Base-by-base conservation (phyloP, 2,888 invertebrate genomes). In the Notocelia uddmanniana region DNA sequence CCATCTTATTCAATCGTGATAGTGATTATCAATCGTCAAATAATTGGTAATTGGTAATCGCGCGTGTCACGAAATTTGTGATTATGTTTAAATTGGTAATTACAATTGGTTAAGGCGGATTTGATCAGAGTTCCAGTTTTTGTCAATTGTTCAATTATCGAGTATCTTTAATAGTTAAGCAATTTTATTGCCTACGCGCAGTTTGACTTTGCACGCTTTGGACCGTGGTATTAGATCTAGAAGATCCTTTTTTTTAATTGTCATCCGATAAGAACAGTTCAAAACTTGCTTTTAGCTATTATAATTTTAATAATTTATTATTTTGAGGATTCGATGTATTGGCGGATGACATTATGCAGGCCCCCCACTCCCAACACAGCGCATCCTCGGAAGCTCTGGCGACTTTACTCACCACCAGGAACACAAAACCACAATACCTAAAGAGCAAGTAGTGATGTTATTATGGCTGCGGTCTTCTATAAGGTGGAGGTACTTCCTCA, bases 31-130 rank as follows among this genome's bases (percentile, higher is more conserved):
- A 31, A 57, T 34, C 18, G 15, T 34, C 13, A 63, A 18, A 11
- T n/a, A n/a, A 31, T 26, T 26, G 26, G 8, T 19, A 52, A 64
- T 52, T 64, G 63, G 8, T 52, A 64, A 52, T 64, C 9, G 21
- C 0, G 21, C 37, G 63, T 52, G 52, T n/a, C 34, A 50, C 63
- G 37, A 54, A 64, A 64, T 23, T 34, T 3, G 19, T 52, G 34
- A 63, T 52, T 50, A 63, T 63, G 18, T 50, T 31, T 21, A 31
- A 26, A 64, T 64, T 52, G 63, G 26, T 64, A 64, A 64, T 52
- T 21, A 52, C 52, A 18, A 21, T 13, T 52, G 10, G 63, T 21
- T 34, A 64, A 52, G 21, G 37, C 21, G 21, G 10, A 23, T 45
- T 26, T 23, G 45, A n/a, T 59, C 10, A 2, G 34, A 31, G 63